These are phyloP conservation scores for Crocuta crocuta DNA, from an alignment of 2,113 vertebrate species.

Conservation along the genomic window DNA sequence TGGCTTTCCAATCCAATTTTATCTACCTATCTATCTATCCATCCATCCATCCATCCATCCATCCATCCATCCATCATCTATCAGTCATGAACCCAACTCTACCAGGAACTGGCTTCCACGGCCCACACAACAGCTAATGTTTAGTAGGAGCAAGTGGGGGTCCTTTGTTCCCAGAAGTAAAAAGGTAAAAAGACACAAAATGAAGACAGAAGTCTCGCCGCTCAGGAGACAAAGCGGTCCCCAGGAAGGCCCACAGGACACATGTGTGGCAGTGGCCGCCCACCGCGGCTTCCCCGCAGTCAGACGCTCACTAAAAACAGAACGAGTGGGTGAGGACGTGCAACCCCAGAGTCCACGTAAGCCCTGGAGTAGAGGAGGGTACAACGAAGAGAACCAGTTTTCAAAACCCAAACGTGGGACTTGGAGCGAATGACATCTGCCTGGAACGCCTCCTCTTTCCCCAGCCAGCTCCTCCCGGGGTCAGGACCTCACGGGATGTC, in stretches of 20 bases:
- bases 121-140: slow-evolving; percentile 37
- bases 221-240: neutral
- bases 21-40: no score
- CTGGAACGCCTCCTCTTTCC: neutral
- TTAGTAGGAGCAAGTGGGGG: neutral
- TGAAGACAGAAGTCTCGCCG: neutral
- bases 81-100: neutral
- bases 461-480: accelerated
- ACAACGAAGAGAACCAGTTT: neutral
- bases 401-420: neutral
- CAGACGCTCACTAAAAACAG: accelerated
- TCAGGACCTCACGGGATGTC: neutral
- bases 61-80: no score
- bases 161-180: slow-evolving; percentile 36
- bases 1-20: slow-evolving; percentile 8
- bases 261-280: accelerated
- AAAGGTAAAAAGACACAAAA: slow-evolving; percentile 52
- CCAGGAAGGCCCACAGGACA: neutral
- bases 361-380: no score
- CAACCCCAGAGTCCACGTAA: accelerated
- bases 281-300: accelerated
- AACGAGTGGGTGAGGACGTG: accelerated
- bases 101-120: slow-evolving; percentile 20
- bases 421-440: neutral
- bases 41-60: no score